Evolutionary conservation across 2,888 invertebrate genomes (phyloP).

Genomic region (Orchestes rusci): DNA sequence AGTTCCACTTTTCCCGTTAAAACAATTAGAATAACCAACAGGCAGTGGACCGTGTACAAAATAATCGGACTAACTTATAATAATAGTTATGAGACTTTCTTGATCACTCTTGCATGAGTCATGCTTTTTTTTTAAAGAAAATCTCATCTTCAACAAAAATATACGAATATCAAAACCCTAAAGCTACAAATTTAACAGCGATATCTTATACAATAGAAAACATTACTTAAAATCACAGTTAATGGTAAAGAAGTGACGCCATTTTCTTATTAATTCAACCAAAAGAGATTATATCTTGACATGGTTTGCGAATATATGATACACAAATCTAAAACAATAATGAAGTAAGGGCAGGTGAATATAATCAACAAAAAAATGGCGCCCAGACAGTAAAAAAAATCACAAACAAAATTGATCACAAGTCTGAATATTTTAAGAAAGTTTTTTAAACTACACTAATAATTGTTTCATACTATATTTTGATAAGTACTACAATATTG

Average conservation of each 20-base stretch:
- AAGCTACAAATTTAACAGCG: constrained; percentile 4
- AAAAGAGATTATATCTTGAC: background rate
- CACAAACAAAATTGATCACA: constrained; percentile 19
- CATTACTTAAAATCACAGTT: constrained; percentile 20
- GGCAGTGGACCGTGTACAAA: too few species aligned
- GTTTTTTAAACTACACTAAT: constrained; percentile 6
- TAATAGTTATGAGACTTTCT: too few species aligned
- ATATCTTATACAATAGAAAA: constrained; percentile 18
- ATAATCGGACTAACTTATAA: too few species aligned
- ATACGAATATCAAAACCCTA: constrained; percentile 13
- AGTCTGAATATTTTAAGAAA: constrained; percentile 14
- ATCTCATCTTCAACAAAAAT: constrained; percentile 3
- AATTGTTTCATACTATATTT: constrained; percentile 13
- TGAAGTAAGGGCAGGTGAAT: too few species aligned
- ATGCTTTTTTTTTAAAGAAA: background rate
- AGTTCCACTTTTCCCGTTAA: too few species aligned
- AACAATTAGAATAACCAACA: too few species aligned
- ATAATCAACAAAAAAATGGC: constrained; percentile 9
- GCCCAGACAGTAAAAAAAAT: constrained; percentile 11
- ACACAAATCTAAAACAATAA: background rate
- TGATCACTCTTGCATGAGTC: too few species aligned
- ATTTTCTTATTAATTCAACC: constrained; percentile 2
- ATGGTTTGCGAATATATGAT: background rate
- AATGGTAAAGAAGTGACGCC: constrained; percentile 17
- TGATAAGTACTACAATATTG: constrained; percentile 14